A percentile compares a stretch with the other conserved stretches of the same genome.
These are phyloP conservation scores for Rallus crepitans DNA, from an alignment of 2,797 vertebrate species.

Conservation along the genomic window DNA sequence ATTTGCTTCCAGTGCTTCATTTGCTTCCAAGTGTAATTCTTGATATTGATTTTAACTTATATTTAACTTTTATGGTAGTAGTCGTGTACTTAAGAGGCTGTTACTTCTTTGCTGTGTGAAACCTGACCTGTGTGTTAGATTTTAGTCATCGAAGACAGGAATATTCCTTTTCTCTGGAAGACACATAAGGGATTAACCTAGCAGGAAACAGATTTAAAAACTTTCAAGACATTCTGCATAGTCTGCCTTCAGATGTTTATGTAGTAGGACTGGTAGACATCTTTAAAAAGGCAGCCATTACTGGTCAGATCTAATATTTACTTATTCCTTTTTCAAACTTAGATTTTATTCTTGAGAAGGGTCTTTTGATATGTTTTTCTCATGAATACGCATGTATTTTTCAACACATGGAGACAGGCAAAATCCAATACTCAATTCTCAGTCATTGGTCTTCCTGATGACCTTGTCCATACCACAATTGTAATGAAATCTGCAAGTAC, in stretches of 20 bases:
- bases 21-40: constrained; percentile 58
- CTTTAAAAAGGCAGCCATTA: not conserved
- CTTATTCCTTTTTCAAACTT: not conserved
- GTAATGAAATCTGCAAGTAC: not conserved
- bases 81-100: not conserved
- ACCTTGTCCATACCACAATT: not conserved
- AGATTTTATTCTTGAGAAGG: not conserved
- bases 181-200: not conserved
- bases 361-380: not conserved
- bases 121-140: not conserved
- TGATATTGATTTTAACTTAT: constrained; percentile 67
- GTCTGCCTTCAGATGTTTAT: not conserved
- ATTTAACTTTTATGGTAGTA: constrained; percentile 60
- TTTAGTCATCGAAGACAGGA: not conserved
- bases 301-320: not conserved
- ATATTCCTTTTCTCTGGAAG: not conserved
- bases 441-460: not conserved
- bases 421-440: not conserved
- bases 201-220: not conserved
- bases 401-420: not conserved
- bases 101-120: not conserved
- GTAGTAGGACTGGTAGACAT: not conserved
- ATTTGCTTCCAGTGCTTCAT: constrained; percentile 60
- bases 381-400: not conserved
- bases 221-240: not conserved